phyloP scores from a whole-genome alignment of 2,888 invertebrate species.

The Julus scanicus region DNA sequence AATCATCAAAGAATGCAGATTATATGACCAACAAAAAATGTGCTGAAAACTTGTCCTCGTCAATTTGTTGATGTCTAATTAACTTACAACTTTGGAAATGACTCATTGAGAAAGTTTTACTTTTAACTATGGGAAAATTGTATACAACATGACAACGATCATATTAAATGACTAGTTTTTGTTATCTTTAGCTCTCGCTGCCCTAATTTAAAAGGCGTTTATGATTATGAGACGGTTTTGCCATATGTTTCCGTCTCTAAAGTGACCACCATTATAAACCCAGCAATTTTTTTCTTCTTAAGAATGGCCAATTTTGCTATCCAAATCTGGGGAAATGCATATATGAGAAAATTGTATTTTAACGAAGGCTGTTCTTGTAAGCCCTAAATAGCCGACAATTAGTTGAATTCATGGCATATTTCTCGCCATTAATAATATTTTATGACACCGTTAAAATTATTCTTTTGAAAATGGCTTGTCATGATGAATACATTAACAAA shows the following conservation, averaged over 20 bases:
- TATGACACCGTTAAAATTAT: not conserved
- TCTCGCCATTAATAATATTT: not conserved
- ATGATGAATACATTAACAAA: not conserved
- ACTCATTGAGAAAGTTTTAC: not conserved
- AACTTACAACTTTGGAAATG: slow-evolving; percentile 24
- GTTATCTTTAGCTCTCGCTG: not conserved
- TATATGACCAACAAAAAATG: not conserved
- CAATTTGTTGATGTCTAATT: slow-evolving; percentile 1
- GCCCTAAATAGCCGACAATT: not conserved
- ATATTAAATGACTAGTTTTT: not conserved
- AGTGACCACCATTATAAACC: slow-evolving; percentile 13
- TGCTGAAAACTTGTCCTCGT: not conserved
- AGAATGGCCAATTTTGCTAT: not conserved
- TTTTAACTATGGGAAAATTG: not conserved
- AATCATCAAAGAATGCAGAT: not conserved
- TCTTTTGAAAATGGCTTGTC: not conserved
- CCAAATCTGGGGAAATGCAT: not conserved
- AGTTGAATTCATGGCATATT: not conserved
- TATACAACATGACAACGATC: slow-evolving; percentile 25
- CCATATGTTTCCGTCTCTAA: not conserved
- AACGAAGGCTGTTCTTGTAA: not conserved
- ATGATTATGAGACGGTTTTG: not conserved
- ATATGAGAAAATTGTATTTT: not conserved
- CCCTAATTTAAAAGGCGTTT: not conserved
- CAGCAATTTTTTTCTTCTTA: not conserved